A percentile compares a stretch with the other conserved stretches of the same genome.
Evolutionary conservation across 2,888 invertebrate genomes (phyloP).

Genomic region (Cheiracanthium punctorium): DNA sequence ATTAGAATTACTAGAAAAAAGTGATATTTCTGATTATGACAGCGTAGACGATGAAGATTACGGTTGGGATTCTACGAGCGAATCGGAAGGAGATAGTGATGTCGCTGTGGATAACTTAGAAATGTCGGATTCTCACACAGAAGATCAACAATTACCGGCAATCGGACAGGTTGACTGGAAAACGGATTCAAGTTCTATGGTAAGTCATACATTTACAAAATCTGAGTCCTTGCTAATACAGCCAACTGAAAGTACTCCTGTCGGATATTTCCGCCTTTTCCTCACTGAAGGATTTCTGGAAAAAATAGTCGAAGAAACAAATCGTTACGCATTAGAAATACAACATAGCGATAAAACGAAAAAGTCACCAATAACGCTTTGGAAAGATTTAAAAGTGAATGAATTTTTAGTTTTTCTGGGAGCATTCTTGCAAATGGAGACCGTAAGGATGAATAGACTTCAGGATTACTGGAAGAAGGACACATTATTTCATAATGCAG

Average conservation of each 20-base stretch:
- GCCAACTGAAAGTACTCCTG: slow-evolving; percentile 32
- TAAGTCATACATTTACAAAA: slow-evolving; percentile 33
- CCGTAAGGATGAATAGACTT: slow-evolving; percentile 43
- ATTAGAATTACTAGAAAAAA: not conserved
- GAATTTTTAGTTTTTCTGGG: slow-evolving; percentile 32
- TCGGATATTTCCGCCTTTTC: slow-evolving; percentile 28
- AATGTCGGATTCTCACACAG: not conserved
- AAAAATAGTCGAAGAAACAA: slow-evolving; percentile 44
- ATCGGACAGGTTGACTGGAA: not conserved
- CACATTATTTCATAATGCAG: slow-evolving; percentile 40
- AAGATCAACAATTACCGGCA: too few relatives aligned
- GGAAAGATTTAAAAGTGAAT: slow-evolving; percentile 33
- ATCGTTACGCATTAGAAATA: slow-evolving; percentile 33
- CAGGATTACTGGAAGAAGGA: slow-evolving; percentile 37
- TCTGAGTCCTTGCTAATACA: slow-evolving; percentile 35
- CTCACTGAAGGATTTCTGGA: slow-evolving; percentile 26
- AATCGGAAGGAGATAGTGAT: slow-evolving; percentile 9
- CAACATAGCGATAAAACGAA: slow-evolving; percentile 30
- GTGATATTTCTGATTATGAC: not conserved
- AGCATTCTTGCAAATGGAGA: slow-evolving; percentile 29
- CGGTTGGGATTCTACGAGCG: not conserved
- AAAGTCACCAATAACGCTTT: slow-evolving; percentile 35
- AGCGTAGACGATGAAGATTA: not conserved
- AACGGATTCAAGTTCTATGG: slow-evolving; percentile 31
- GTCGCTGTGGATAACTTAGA: not conserved